A percentile compares a stretch with the other conserved stretches of the same genome.
Evolutionary conservation across 1,140 invertebrate genomes (phyloP).

Genomic region (Ooceraea biroi): DNA sequence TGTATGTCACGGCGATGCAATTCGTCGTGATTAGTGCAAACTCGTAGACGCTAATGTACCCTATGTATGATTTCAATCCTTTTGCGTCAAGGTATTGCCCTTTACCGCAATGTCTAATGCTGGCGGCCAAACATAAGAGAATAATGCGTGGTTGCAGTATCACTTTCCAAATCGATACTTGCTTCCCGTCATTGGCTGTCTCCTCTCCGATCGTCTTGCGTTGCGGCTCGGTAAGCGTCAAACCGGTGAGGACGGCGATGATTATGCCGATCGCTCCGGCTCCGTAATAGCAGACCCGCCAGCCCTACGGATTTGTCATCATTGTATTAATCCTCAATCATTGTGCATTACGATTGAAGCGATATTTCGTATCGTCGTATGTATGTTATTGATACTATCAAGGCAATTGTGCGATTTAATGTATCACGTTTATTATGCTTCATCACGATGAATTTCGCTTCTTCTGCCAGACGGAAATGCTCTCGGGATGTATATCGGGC

Average conservation of each 20-base stretch:
- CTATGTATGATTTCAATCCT: conserved; percentile 61
- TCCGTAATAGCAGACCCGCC: conserved; percentile 95
- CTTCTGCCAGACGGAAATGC: conserved; percentile 24
- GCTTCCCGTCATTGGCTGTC: conserved; percentile 79
- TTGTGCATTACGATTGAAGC: background rate
- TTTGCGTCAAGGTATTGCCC: conserved; percentile 68
- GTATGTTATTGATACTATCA: no score
- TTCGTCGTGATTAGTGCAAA: conserved; percentile 24
- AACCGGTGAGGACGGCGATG: conserved; percentile 90
- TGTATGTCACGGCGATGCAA: background rate
- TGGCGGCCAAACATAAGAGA: conserved; percentile 94
- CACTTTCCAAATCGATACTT: conserved; percentile 90
- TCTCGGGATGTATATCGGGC: conserved; percentile 1
- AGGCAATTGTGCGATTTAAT: background rate
- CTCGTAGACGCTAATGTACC: conserved; percentile 54
- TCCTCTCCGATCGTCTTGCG: conserved; percentile 91
- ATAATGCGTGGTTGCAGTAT: conserved; percentile 92
- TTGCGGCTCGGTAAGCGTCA: conserved; percentile 93
- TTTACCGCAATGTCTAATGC: conserved; percentile 95
- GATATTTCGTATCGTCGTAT: no score
- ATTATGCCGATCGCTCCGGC: conserved; percentile 93
- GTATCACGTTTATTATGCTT: background rate
- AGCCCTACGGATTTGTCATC: conserved; percentile 88
- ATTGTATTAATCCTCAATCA: conserved; percentile 8
- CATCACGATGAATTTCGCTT: no score